phyloP scores from a whole-genome alignment of 2,888 invertebrate genomes.

The Tetragnatha montana region DNA sequence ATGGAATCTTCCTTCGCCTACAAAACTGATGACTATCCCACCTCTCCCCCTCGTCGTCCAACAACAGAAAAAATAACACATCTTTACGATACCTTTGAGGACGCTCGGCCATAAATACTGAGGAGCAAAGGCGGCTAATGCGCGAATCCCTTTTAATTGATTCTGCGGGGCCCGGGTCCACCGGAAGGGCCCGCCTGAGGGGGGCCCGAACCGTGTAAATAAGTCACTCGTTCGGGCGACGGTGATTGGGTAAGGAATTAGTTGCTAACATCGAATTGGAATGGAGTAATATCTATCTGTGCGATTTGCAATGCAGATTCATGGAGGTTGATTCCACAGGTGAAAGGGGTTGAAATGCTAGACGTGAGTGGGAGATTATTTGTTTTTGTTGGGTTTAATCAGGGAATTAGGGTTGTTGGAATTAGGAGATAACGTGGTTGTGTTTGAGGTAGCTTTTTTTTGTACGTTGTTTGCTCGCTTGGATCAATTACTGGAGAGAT shows the following conservation, averaged over 20 bases:
- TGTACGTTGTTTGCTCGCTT: not conserved
- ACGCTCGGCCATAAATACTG: slow-evolving; percentile 67
- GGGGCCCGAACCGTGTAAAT: slow-evolving; percentile 60
- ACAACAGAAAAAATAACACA: slow-evolving; percentile 1
- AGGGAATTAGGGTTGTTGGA: not conserved
- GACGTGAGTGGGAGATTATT: not conserved
- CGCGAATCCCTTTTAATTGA: slow-evolving; percentile 53
- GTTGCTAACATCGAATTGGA: slow-evolving; percentile 48
- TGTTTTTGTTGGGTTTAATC: not conserved
- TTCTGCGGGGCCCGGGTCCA: slow-evolving; percentile 43
- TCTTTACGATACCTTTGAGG: slow-evolving; percentile 69
- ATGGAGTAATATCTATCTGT: slow-evolving; percentile 3
- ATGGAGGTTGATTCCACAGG: slow-evolving; percentile 14
- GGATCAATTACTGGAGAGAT: not conserved
- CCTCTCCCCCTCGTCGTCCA: slow-evolving; percentile 16
- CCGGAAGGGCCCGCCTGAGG: slow-evolving; percentile 52
- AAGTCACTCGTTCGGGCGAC: slow-evolving; percentile 55
- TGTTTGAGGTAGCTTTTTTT: not conserved
- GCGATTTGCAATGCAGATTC: slow-evolving; percentile 36
- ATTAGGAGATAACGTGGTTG: not conserved
- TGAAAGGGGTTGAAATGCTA: not conserved
- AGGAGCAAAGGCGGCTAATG: slow-evolving; percentile 61
- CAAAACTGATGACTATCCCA: slow-evolving; percentile 62
- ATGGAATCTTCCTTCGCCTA: slow-evolving; percentile 67
- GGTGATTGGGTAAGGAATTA: slow-evolving; percentile 49